Conservation (phyloP, 2,797 vertebrate genomes). For the Periparus ater region DNA sequence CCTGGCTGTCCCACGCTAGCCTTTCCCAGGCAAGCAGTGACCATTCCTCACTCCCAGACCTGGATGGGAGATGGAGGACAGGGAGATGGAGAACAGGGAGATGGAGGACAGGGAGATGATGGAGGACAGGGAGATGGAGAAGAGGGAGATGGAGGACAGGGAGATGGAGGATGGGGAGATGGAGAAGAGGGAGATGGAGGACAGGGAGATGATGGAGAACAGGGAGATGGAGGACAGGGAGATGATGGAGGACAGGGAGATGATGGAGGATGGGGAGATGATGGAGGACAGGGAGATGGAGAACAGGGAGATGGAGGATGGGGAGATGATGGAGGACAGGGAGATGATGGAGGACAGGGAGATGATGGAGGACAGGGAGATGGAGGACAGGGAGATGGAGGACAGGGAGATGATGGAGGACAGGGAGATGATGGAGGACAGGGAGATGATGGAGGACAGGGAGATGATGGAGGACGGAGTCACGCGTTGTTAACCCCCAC, state of each 20-base stretch:
- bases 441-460: not conserved
- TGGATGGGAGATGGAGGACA: no score
- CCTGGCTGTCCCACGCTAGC: not conserved
- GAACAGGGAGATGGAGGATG: not conserved
- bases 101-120: no score
- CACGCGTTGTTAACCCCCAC: conserved; percentile 34
- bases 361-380: not conserved
- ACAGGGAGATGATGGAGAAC: no score
- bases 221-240: no score
- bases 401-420: not conserved
- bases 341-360: conserved; percentile 9
- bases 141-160: no score
- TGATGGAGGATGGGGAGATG: no score
- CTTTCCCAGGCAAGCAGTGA: not conserved
- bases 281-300: no score
- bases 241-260: no score
- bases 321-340: not conserved
- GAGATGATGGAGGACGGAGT: conserved; percentile 25
- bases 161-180: no score
- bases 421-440: not conserved
- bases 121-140: no score
- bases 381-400: conserved; percentile 3
- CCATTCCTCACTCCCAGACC: not conserved
- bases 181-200: no score
- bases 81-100: no score